Evolutionary conservation across 2,888 invertebrate species (phyloP).

Genomic region (Cryptus viduatorius): DNA sequence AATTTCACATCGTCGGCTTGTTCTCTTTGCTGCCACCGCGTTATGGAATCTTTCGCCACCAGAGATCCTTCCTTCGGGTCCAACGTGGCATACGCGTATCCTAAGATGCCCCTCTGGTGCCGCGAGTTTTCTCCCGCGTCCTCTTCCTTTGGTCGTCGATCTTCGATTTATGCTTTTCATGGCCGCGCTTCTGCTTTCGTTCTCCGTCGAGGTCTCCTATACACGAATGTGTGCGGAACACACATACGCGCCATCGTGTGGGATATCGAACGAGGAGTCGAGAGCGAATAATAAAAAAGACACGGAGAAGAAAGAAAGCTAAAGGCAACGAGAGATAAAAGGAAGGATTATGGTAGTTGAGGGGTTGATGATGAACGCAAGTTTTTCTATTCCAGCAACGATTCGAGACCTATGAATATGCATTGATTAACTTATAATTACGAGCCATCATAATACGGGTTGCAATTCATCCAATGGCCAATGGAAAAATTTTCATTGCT

Average conservation of each 20-base stretch:
- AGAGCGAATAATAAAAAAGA: conserved; percentile 22
- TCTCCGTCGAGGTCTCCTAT: conserved; percentile 1
- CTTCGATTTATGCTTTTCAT: conserved; percentile 64
- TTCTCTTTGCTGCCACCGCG: conserved; percentile 68
- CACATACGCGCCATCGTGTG: conserved; percentile 23
- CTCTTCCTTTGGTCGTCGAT: conserved; percentile 61
- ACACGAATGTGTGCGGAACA: conserved; percentile 6
- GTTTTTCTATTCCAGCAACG: conserved; percentile 71
- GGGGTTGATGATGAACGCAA: conserved; percentile 47
- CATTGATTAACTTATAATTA: conserved; percentile 72
- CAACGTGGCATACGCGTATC: conserved; percentile 26
- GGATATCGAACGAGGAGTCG: conserved; percentile 9
- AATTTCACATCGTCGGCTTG: conserved; percentile 70
- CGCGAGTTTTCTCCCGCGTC: conserved; percentile 23
- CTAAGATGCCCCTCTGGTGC: conserved; percentile 33
- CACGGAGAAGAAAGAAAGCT: conserved; percentile 36
- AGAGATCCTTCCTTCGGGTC: conserved; percentile 29
- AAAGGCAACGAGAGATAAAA: conserved; percentile 31
- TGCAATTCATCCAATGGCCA: background rate
- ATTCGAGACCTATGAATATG: conserved; percentile 68
- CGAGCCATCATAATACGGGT: conserved; percentile 15
- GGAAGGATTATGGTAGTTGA: conserved; percentile 43
- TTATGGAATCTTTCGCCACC: conserved; percentile 71
- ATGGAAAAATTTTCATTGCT: conserved; percentile 13
- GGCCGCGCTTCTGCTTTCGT: conserved; percentile 50